Conservation (phyloP, 2,113 vertebrate species). For the Australoheros scitulus region DNA sequence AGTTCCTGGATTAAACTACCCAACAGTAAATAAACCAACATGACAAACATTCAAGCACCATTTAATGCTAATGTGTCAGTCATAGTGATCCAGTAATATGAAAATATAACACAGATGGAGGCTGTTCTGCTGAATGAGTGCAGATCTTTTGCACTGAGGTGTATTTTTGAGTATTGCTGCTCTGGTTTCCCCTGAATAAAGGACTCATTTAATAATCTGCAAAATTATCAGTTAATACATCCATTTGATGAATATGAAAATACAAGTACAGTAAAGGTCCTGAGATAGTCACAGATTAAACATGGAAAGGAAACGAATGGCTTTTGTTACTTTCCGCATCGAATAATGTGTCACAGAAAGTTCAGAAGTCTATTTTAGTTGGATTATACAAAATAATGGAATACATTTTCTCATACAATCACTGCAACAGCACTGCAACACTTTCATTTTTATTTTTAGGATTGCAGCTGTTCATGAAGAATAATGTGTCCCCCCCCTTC, state of each 20-base stretch:
- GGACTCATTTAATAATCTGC: background rate
- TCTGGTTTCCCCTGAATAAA: background rate
- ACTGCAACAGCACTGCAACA: background rate
- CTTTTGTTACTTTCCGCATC: background rate
- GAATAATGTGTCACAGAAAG: background rate
- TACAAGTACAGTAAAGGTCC: accelerated
- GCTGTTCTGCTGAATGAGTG: no score
- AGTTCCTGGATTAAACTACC: no score
- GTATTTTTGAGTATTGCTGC: background rate
- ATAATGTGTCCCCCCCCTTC: background rate
- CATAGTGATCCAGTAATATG: background rate
- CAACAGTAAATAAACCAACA: background rate
- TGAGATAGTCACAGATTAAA: background rate
- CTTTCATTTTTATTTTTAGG: slow-evolving; percentile 24
- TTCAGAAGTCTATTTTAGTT: slow-evolving; percentile 25
- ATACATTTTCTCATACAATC: background rate
- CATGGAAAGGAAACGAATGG: background rate
- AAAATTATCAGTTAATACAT: background rate
- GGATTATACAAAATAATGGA: background rate
- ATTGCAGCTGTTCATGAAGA: slow-evolving; percentile 6
- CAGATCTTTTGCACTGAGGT: background rate
- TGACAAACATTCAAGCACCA: background rate
- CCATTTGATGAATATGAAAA: background rate
- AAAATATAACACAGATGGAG: background rate
- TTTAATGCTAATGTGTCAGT: background rate